Base-by-base conservation (phyloP, 2,888 invertebrate species). In the Eretmocerus hayati region DNA sequence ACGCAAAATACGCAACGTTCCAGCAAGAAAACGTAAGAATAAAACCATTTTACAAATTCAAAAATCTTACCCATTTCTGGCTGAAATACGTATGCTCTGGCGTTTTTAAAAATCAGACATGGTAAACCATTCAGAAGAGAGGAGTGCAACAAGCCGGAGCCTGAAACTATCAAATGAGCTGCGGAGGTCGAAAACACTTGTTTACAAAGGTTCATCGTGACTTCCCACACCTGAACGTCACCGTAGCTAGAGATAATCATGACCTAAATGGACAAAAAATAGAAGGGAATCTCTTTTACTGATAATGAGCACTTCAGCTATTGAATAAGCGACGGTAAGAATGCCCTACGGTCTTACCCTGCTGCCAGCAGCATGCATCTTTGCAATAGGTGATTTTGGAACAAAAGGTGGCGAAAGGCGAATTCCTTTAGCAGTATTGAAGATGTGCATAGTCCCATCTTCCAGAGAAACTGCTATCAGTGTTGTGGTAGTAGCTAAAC, bases 21-120 rank as follows among this genome's bases (percentile, higher is more conserved):
- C n/a, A n/a, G n/a, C n/a, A n/a, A n/a, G n/a, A n/a, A n/a, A n/a
- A n/a, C n/a, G n/a, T n/a, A n/a, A n/a, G n/a, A n/a, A n/a, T 50
- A 64, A 62, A 37, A 30, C 44, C 38, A 44, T 46, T 20, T 41
- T 22, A 58, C 71, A 26, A 33, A 13, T 15, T 5, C 6, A 5
- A 5, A 33, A 8, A 2, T 30, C 20, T 77, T 74, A 83, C 92
- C 88, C 62, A 94, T 75, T 62, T 85, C 83, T 56, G 80, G 75
- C 58, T 86, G 85, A 69, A 86, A 94, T 49, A 89, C 84, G 64
- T 87, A 94, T 2, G 90, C 87, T 66, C 85, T 84, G 20, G 90
- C 90, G 65, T 86, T 90, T 26, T 84, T 85, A 30, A 94, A 77
- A n/a, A 87, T 81, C 55, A 95, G 77, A 65, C 92, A 77, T 0